Conservation (phyloP, 2,888 invertebrate species). For the Amorpha juglandis region DNA sequence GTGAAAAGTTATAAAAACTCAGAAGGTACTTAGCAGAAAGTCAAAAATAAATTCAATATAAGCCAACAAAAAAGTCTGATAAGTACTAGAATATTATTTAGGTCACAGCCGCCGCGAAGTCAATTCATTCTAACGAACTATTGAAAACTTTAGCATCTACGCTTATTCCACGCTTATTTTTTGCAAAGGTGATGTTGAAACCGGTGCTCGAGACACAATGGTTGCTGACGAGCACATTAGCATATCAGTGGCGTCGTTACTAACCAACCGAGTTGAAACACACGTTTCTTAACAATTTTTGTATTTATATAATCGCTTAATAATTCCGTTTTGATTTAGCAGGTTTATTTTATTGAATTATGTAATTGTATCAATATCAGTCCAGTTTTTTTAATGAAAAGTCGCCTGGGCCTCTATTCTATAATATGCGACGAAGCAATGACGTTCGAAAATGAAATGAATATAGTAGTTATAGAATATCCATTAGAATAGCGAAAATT, state of each 20-base stretch:
- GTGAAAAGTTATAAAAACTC: background rate
- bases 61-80: background rate
- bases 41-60: slow-evolving; percentile 11
- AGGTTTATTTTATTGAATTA: background rate
- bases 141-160: slow-evolving; percentile 48
- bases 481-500: no score
- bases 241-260: slow-evolving; percentile 66
- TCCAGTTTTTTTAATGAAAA: no score
- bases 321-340: background rate
- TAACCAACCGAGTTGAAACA: slow-evolving; percentile 35
- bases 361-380: no score
- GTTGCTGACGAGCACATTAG: slow-evolving; percentile 66
- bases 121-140: slow-evolving; percentile 52
- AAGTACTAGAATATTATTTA: slow-evolving; percentile 31
- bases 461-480: no score
- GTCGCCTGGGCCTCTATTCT: no score
- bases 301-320: background rate
- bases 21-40: background rate
- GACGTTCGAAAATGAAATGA: no score
- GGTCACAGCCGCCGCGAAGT: slow-evolving; percentile 17
- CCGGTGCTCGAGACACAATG: slow-evolving; percentile 56
- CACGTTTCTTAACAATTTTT: slow-evolving; percentile 7
- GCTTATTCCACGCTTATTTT: slow-evolving; percentile 47
- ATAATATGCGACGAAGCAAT: no score
- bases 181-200: slow-evolving; percentile 47